Percentiles rank a stretch among this genome's conserved stretches.
phyloP scores from a whole-genome alignment of 2,888 invertebrate genomes.

The Dasypolia templi region DNA sequence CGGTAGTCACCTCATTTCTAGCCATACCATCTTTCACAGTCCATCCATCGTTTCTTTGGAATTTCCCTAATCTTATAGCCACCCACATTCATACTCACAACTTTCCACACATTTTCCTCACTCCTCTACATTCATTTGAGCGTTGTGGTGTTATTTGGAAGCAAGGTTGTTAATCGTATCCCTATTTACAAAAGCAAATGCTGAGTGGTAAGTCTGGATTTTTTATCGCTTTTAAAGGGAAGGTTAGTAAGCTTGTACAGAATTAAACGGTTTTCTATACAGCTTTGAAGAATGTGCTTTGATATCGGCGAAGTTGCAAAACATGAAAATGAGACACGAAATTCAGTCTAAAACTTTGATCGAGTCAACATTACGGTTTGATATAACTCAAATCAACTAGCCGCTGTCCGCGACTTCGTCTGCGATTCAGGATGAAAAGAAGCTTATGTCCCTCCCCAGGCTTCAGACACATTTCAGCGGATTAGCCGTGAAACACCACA shows the following conservation, averaged over 20 bases:
- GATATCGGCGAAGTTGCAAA: background rate
- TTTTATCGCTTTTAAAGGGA: background rate
- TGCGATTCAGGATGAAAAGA: too few species aligned
- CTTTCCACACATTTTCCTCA: background rate
- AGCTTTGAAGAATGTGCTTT: background rate
- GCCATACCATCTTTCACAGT: background rate
- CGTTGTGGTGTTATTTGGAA: background rate
- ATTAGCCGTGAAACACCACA: too few species aligned
- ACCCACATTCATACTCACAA: background rate
- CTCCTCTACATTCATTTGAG: conserved; percentile 13
- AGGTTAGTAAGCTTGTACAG: background rate
- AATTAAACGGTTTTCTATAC: background rate
- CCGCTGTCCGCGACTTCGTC: too few species aligned
- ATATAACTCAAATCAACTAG: background rate
- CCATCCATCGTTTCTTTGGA: background rate
- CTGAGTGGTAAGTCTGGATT: background rate
- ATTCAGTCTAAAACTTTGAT: too few species aligned
- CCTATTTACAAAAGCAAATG: background rate
- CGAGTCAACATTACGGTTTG: background rate
- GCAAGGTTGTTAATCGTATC: background rate
- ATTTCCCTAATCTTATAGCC: background rate
- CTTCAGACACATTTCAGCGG: too few species aligned
- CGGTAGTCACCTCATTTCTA: background rate
- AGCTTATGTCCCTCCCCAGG: too few species aligned
- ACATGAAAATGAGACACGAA: too few species aligned